Conservation (phyloP, 2,888 invertebrate genomes). For the Hermaeophaga mercurialis region DNA sequence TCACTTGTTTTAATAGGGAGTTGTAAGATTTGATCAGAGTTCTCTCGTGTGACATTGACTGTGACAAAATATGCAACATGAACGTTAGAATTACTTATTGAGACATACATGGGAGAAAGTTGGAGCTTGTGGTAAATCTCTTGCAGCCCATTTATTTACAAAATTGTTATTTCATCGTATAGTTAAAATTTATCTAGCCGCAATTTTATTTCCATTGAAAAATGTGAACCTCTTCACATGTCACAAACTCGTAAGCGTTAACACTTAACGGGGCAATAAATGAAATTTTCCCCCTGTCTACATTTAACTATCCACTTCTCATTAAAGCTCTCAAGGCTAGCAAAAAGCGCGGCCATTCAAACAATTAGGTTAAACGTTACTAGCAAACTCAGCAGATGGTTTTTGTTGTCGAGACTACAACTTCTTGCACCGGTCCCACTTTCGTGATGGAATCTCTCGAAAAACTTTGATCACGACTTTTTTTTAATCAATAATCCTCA, state of each 20-base stretch:
- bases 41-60: too few species aligned
- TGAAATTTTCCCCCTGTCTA: conserved; percentile 6
- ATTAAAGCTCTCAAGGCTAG: conserved; percentile 5
- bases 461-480: conserved; percentile 24
- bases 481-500: conserved; percentile 24
- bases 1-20: too few species aligned
- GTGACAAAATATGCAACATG: too few species aligned
- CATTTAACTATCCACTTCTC: conserved; percentile 9
- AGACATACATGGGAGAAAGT: too few species aligned
- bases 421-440: conserved; percentile 15
- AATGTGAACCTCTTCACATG: not conserved
- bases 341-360: conserved; percentile 25
- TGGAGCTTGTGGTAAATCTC: too few species aligned
- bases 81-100: too few species aligned
- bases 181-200: too few species aligned
- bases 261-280: conserved; percentile 6
- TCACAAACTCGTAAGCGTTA: not conserved
- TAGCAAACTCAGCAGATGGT: conserved; percentile 25
- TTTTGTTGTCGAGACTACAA: conserved; percentile 27
- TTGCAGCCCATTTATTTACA: too few species aligned
- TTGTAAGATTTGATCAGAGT: too few species aligned
- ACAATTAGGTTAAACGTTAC: conserved; percentile 29
- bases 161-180: too few species aligned
- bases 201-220: too few species aligned
- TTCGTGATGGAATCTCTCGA: conserved; percentile 14